Evolutionary conservation across 2,888 invertebrate species (phyloP).

Genomic region (Gandaritis pyraliata): DNA sequence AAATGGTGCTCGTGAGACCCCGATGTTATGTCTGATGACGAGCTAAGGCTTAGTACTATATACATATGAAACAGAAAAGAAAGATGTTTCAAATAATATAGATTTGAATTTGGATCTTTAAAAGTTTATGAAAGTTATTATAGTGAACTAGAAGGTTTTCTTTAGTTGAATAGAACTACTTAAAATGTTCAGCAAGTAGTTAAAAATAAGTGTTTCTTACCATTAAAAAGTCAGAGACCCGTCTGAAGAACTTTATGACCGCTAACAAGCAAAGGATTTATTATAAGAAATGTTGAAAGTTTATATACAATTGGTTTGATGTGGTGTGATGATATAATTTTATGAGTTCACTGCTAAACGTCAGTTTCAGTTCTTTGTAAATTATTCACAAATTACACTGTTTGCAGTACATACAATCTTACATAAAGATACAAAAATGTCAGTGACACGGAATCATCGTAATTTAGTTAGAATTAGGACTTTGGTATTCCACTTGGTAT

Average conservation of each 20-base stretch:
- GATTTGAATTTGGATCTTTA: too few species aligned
- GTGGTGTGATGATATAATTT: neutral
- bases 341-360: neutral
- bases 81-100: neutral
- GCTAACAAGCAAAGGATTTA: constrained; percentile 12
- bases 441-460: too few species aligned
- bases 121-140: too few species aligned
- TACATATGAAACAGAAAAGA: neutral
- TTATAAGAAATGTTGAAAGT: constrained; percentile 9
- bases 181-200: constrained; percentile 4
- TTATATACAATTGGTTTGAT: neutral
- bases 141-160: too few species aligned
- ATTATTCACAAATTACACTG: too few species aligned
- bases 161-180: neutral
- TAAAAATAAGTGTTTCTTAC: neutral
- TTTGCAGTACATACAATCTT: too few species aligned
- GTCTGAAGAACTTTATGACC: neutral
- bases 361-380: too few species aligned
- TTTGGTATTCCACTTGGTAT: too few species aligned
- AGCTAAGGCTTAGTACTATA: neutral
- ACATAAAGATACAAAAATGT: too few species aligned
- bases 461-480: too few species aligned
- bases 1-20: constrained; percentile 29
- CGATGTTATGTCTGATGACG: constrained; percentile 7
- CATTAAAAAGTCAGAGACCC: constrained; percentile 7